Evolutionary conservation across 1,140 invertebrate species (phyloP), one percentile per base, ranked within the genome.

Genomic region (Xylocopa sonorina): DNA sequence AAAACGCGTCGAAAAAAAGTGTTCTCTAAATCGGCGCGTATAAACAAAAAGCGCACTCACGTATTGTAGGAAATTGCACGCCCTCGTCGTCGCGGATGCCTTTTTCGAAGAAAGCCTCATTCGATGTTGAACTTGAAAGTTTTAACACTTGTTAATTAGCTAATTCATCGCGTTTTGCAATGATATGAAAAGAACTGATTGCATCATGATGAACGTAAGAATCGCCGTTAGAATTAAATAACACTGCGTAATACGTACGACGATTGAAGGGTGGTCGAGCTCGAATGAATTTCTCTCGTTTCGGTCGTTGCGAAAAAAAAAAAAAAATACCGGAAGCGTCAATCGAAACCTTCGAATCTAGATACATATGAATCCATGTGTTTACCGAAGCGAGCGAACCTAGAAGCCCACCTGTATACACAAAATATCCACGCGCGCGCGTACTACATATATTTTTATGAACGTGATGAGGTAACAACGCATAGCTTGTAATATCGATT

Each of bases 41-140:
- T 38, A 85, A 67, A 34, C 75, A 57, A 85, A 62, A 84, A 77
- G 58, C 80, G 77, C 77, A 83, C 71, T 86, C 77, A 74, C 79
- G 71, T 69, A 62, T 67, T 48, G 72, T 87, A 82, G 77, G 86
- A 83, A 80, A 86, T 89, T 90, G 88, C 90, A 89, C 89, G 87
- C 89, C 84, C 88, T 88, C 87, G 90, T 90, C 88, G 88, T 90
- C 87, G 88, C 87, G 88, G 84, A 91, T 90, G 91, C 90, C 90
- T 92, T 92, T 90, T 88, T 91, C 84, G 90, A 90, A 88, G 87
- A 90, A 87, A 92, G 91, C 90, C 90, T 92, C 91, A 91, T 92
- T 92, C 87, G 90, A 91, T 92, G 91, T 93, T 93, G 91, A 92
- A 91, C 88, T 92, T 92, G 87, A 91, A 92, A 92, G 91, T 92